Percentiles rank a stretch among this genome's conserved stretches.
Conservation (phyloP, 2,888 invertebrate genomes). For the Odontomyia ornata region DNA sequence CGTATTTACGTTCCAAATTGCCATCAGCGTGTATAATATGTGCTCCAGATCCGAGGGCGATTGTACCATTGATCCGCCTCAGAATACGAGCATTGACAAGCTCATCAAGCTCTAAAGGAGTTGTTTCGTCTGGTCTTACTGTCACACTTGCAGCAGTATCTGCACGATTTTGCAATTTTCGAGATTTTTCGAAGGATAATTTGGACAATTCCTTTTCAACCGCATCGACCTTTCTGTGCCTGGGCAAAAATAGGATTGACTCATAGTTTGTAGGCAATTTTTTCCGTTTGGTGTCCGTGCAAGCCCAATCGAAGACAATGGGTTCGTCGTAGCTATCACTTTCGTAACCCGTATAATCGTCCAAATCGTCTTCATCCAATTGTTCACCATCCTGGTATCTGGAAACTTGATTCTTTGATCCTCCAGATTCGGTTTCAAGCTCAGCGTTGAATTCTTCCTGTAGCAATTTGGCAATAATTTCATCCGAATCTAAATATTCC, state of each 20-base stretch:
- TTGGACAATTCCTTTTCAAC: no score
- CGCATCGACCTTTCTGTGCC: conserved; percentile 60
- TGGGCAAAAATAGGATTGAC: no score
- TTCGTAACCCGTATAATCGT: no score
- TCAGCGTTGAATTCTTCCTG: conserved; percentile 92
- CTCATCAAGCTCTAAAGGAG: conserved; percentile 87
- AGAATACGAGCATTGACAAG: conserved; percentile 82
- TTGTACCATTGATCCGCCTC: conserved; percentile 85
- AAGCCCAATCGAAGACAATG: conserved; percentile 77
- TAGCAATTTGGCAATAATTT: conserved; percentile 84
- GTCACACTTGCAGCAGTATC: conserved; percentile 88
- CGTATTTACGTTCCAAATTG: conserved; percentile 67
- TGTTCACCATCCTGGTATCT: conserved; percentile 69
- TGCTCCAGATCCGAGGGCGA: conserved; percentile 95
- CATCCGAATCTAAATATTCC: conserved; percentile 72
- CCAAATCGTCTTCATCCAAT: conserved; percentile 64
- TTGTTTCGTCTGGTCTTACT: conserved; percentile 89
- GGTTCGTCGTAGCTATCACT: no score
- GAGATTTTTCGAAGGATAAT: no score
- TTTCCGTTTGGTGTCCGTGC: conserved; percentile 78
- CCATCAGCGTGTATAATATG: conserved; percentile 87
- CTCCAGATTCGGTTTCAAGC: conserved; percentile 79
- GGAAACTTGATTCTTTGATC: conserved; percentile 77
- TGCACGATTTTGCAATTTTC: conserved; percentile 78
- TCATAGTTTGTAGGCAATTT: conserved; percentile 68